Evolutionary conservation across 2,797 vertebrate species (phyloP).

Genomic region (Muscicapa striata): DNA sequence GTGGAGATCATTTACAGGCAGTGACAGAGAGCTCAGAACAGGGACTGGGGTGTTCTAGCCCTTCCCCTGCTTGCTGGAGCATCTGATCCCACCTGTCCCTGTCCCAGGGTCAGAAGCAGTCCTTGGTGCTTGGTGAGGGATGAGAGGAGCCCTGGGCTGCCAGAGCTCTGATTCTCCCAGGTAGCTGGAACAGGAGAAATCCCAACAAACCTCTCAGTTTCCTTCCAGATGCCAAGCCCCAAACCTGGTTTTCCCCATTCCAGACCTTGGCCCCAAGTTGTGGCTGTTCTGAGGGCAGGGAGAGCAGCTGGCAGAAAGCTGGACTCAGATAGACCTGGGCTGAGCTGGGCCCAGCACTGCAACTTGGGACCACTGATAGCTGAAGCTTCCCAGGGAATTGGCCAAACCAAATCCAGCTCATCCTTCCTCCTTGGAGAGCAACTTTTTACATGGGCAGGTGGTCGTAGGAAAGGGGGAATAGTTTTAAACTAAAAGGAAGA

Average conservation of each 20-base stretch:
- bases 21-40: fast-evolving
- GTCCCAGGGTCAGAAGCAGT: neutral
- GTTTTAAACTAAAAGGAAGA: neutral
- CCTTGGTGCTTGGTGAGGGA: neutral
- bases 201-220: neutral
- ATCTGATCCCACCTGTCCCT: too few species aligned
- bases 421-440: neutral
- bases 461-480: neutral
- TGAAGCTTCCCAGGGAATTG: neutral
- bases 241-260: fast-evolving
- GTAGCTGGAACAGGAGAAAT: neutral
- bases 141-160: neutral
- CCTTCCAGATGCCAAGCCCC: neutral
- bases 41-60: fast-evolving
- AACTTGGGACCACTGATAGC: fast-evolving
- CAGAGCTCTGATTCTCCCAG: fast-evolving
- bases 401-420: neutral
- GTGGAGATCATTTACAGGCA: neutral
- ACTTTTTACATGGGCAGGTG: neutral
- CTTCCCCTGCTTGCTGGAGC: fast-evolving
- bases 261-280: too few species aligned
- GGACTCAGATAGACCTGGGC: neutral
- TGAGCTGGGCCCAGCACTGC: neutral
- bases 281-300: neutral
- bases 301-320: neutral